These are phyloP conservation scores for Umimayanthus chanpuru DNA, from an alignment of 92 coral and sea anemone genomes.

Conservation along the genomic window DNA sequence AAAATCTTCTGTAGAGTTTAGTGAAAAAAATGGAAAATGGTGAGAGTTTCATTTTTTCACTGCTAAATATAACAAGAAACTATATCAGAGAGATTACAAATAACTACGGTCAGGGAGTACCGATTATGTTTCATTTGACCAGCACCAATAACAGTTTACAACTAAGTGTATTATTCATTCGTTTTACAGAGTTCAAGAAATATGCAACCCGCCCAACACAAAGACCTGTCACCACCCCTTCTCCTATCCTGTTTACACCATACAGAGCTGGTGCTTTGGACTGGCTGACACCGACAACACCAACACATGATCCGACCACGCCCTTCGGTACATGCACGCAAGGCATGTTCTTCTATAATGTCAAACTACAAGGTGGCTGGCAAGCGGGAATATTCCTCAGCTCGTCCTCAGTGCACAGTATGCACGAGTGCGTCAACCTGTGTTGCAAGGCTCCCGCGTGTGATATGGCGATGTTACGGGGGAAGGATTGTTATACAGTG, in stretches of 20 bases:
- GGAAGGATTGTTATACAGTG: slow-evolving; percentile 71
- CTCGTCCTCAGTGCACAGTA: slow-evolving; percentile 48
- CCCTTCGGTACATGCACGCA: slow-evolving; percentile 68
- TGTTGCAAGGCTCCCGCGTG: slow-evolving; percentile 84
- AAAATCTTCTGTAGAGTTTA: no score
- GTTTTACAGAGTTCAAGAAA: slow-evolving; percentile 48
- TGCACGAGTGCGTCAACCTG: slow-evolving; percentile 79
- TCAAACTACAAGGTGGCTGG: slow-evolving; percentile 82
- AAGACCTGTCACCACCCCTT: slow-evolving; percentile 37
- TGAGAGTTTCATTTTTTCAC: no score
- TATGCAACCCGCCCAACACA: slow-evolving; percentile 53
- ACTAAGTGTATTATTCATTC: background rate
- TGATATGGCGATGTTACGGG: slow-evolving; percentile 80
- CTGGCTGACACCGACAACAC: slow-evolving; percentile 35
- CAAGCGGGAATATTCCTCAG: slow-evolving; percentile 76
- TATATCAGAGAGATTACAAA: no score
- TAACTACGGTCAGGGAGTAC: no score
- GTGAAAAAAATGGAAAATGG: no score
- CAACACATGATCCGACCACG: slow-evolving; percentile 49
- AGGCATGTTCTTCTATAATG: slow-evolving; percentile 87
- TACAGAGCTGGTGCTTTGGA: slow-evolving; percentile 54
- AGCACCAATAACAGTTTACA: no score
- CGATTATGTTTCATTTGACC: no score
- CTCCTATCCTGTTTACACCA: slow-evolving; percentile 36
- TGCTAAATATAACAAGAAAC: no score